phyloP scores from a whole-genome alignment of 2,888 invertebrate species.

The Spodoptera picta region DNA sequence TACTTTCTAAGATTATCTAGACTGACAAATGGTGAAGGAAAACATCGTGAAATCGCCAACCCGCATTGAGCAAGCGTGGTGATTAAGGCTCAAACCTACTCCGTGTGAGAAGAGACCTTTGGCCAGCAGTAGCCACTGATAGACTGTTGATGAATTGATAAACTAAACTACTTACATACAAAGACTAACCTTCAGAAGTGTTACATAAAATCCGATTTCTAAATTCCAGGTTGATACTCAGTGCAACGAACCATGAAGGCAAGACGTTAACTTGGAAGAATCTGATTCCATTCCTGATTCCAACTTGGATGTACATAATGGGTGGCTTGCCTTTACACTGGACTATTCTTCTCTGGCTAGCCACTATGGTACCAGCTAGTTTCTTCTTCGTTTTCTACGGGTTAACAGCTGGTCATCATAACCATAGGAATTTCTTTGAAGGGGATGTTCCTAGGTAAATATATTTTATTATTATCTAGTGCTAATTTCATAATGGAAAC shows the following conservation, averaged over 20 bases:
- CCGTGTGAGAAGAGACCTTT: too few relatives aligned
- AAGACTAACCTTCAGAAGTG: too few relatives aligned
- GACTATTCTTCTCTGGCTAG: slow-evolving; percentile 87
- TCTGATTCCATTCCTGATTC: slow-evolving; percentile 74
- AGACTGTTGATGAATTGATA: too few relatives aligned
- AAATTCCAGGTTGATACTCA: slow-evolving; percentile 64
- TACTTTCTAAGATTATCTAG: too few relatives aligned
- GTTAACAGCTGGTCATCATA: slow-evolving; percentile 94
- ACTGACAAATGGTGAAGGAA: too few relatives aligned
- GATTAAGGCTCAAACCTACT: too few relatives aligned
- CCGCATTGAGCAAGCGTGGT: too few relatives aligned
- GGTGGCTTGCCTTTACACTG: slow-evolving; percentile 72
- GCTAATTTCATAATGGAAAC: too few relatives aligned
- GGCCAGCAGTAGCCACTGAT: too few relatives aligned
- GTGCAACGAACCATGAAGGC: slow-evolving; percentile 63
- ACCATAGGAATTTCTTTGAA: slow-evolving; percentile 94
- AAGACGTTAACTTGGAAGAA: slow-evolving; percentile 69
- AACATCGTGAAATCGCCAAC: too few relatives aligned
- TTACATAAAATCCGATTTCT: not conserved
- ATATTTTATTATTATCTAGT: not conserved
- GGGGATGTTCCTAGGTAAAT: slow-evolving; percentile 92
- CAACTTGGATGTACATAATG: slow-evolving; percentile 78
- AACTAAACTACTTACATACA: too few relatives aligned
- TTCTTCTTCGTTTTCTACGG: slow-evolving; percentile 91
- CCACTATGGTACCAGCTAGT: slow-evolving; percentile 85